Evolutionary conservation across 2,888 invertebrate genomes (phyloP).

Genomic region (Calliphora vomitoria): DNA sequence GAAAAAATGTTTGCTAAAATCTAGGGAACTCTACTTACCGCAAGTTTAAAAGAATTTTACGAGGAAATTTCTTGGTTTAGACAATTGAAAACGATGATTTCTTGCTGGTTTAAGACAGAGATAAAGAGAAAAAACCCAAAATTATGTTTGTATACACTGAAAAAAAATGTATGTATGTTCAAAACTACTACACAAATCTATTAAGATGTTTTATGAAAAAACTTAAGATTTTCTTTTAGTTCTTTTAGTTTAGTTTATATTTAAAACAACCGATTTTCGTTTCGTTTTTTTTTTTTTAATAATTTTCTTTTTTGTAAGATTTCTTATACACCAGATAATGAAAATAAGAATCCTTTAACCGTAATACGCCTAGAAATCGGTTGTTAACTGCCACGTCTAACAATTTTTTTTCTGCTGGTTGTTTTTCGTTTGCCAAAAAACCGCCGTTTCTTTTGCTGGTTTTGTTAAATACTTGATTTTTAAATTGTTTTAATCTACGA

Average conservation of each 20-base stretch:
- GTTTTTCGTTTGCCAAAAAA: no score
- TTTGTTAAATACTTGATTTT: constrained; percentile 71
- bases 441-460: constrained; percentile 33
- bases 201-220: constrained; percentile 24
- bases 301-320: neutral
- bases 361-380: constrained; percentile 37
- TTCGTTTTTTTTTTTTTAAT: neutral
- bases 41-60: constrained; percentile 43
- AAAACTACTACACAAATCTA: constrained; percentile 16
- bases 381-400: neutral
- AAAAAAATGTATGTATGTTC: constrained; percentile 20
- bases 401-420: neutral
- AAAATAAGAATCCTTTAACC: constrained; percentile 53
- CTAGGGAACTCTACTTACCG: constrained; percentile 40
- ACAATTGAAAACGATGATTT: constrained; percentile 1
- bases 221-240: constrained; percentile 21
- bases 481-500: constrained; percentile 81
- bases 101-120: constrained; percentile 1
- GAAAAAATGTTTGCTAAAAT: neutral
- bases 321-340: neutral
- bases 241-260: neutral
- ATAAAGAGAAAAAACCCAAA: neutral
- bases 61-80: constrained; percentile 20
- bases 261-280: constrained; percentile 40
- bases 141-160: constrained; percentile 30